These are phyloP conservation scores for Vulpes ferrilata DNA, from an alignment of 2,113 vertebrate genomes.

Conservation along the genomic window DNA sequence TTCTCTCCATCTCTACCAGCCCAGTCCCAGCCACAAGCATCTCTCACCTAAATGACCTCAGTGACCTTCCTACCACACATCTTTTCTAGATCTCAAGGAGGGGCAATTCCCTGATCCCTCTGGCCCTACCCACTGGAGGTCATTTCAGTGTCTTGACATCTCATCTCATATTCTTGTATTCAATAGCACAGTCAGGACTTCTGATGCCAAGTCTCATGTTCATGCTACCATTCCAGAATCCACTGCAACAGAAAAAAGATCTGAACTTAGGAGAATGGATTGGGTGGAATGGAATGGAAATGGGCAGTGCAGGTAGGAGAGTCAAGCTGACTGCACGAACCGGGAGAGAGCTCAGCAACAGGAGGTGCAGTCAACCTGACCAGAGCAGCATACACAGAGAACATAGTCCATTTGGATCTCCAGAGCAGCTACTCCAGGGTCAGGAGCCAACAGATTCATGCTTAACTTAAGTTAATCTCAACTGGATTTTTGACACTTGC, in stretches of 20 bases:
- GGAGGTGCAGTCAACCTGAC: accelerated
- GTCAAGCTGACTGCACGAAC: background rate
- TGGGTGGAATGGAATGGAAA: background rate
- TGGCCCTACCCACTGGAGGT: background rate
- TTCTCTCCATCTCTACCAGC: background rate
- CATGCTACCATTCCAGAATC: background rate
- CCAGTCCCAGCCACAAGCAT: background rate
- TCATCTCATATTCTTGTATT: background rate
- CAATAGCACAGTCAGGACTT: background rate
- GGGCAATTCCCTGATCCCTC: background rate
- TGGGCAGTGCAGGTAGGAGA: background rate
- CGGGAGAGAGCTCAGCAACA: background rate
- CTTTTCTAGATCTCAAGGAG: background rate
- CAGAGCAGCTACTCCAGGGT: background rate
- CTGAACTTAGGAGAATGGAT: background rate
- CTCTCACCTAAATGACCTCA: background rate
- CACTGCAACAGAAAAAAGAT: background rate
- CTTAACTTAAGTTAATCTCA: background rate
- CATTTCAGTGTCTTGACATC: background rate
- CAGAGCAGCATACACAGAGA: no score
- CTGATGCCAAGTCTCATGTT: background rate
- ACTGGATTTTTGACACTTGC: background rate
- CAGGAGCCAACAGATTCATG: background rate
- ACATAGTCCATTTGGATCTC: background rate
- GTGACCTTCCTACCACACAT: background rate